phyloP scores from a whole-genome alignment of 2,113 vertebrate species.

The Phyllostomus hastatus region DNA sequence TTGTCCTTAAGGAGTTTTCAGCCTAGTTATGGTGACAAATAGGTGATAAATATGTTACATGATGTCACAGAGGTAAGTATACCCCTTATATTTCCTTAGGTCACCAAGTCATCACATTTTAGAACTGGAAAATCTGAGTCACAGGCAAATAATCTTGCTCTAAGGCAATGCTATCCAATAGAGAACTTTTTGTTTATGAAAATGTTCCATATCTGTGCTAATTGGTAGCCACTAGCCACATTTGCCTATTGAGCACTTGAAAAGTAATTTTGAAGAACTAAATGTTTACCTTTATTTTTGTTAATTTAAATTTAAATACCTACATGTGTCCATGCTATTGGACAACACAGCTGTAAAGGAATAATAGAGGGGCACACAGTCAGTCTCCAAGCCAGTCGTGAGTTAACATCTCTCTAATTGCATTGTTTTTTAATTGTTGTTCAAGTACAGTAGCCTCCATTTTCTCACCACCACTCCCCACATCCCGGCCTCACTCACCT shows the following conservation, averaged over 20 bases:
- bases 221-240: not conserved
- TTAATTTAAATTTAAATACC: slow-evolving; percentile 2
- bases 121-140: slow-evolving; percentile 12
- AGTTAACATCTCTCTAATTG: not conserved
- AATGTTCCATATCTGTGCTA: not conserved
- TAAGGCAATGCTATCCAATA: not conserved
- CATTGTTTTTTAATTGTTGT: not conserved
- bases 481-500: too few species aligned
- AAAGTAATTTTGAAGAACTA: not conserved
- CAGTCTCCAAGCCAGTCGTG: not conserved
- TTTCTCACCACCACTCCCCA: too few species aligned
- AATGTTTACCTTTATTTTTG: slow-evolving; percentile 1
- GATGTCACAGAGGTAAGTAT: not conserved
- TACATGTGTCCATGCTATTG: not conserved
- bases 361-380: not conserved
- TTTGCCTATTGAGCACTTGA: not conserved
- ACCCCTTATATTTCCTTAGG: not conserved
- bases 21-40: not conserved
- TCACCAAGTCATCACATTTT: not conserved
- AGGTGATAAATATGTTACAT: not conserved
- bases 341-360: not conserved
- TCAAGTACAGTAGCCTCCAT: too few species aligned
- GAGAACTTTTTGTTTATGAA: slow-evolving; percentile 4
- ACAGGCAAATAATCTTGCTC: not conserved
- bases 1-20: not conserved